A percentile compares a stretch with the other conserved stretches of the same genome.
Evolutionary conservation across 2,888 invertebrate species (phyloP).

Genomic region (Cryptus armator): DNA sequence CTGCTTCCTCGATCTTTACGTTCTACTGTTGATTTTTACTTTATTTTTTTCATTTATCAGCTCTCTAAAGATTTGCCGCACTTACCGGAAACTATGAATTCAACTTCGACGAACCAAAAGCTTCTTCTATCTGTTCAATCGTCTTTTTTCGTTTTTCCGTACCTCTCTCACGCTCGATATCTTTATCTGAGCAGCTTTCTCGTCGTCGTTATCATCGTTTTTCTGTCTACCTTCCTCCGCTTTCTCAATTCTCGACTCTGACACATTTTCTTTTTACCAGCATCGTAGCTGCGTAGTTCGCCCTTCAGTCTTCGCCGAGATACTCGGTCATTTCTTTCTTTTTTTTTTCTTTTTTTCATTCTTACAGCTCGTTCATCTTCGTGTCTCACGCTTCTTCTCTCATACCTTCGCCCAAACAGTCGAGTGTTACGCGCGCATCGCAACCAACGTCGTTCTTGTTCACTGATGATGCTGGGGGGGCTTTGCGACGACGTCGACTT

Average conservation of each 20-base stretch:
- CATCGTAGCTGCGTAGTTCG: constrained; percentile 11
- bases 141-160: neutral
- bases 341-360: constrained; percentile 10
- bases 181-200: constrained; percentile 20
- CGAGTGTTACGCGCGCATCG: neutral
- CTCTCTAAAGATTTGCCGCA: constrained; percentile 5
- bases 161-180: neutral
- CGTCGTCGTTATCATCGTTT: constrained; percentile 33
- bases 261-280: constrained; percentile 44
- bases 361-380: constrained; percentile 53
- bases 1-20: neutral
- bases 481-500: constrained; percentile 23
- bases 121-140: neutral
- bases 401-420: neutral
- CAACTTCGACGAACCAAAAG: constrained; percentile 16
- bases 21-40: neutral
- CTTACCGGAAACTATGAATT: constrained; percentile 19
- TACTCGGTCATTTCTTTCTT: constrained; percentile 28
- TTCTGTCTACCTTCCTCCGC: constrained; percentile 8
- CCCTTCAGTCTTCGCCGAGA: constrained; percentile 13
- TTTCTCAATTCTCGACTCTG: constrained; percentile 42
- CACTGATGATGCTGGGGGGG: constrained; percentile 1
- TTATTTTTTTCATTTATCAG: neutral
- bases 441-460: constrained; percentile 24
- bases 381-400: constrained; percentile 8